Base-by-base conservation (phyloP, 2,113 vertebrate genomes). In the Cercopithecus mona region DNA sequence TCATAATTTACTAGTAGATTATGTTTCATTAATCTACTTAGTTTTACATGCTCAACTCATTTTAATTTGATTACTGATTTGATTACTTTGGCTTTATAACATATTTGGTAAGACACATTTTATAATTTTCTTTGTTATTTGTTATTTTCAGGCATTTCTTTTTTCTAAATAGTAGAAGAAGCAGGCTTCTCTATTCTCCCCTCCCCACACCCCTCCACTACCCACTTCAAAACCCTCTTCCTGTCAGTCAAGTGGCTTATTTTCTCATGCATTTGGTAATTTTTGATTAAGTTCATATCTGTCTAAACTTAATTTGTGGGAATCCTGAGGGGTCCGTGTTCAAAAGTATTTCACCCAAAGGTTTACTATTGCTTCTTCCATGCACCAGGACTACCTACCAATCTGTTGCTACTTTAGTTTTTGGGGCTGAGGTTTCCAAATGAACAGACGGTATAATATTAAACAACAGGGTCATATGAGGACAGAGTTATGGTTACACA, bases 31-130 rank as follows among this genome's bases (percentile, higher is more conserved):
- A 30, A 66, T 38, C 43, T 79, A 79, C 70, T 35, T 55, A 43
- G 23, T 40, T 83, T 45, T 90, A 32, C 66, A 78, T 57, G 72
- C 38, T 48, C 87, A 45, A 94, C 18, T 90, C 16, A 64, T 38
- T 38, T 48, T 27, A 66, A 76, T 66, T 70, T 72, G 35, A 48
- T 48, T 32, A 78, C 1, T 40, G 35, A 76, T 66, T 70, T 72
- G 35, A 48, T 48, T 32, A 78, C 1, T 40, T 27, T 48, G 20
- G 45, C 72, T 52, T 76, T 76, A 50, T 73, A 73, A 72, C 14
- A 61, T n/a, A 23, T 78, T 78, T 81, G 55, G n/a, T 79, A 79
- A 76, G 38, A 85, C 8, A 9, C 27, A 70, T 27, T 79, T 59
- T 35, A 79, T n/a, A 38, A 12, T 68, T 70, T 40, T n/a, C 23